Evolutionary conservation across 2,113 vertebrate genomes (phyloP), one percentile per base, ranked within the genome.

Genomic region (Athene noctua): DNA sequence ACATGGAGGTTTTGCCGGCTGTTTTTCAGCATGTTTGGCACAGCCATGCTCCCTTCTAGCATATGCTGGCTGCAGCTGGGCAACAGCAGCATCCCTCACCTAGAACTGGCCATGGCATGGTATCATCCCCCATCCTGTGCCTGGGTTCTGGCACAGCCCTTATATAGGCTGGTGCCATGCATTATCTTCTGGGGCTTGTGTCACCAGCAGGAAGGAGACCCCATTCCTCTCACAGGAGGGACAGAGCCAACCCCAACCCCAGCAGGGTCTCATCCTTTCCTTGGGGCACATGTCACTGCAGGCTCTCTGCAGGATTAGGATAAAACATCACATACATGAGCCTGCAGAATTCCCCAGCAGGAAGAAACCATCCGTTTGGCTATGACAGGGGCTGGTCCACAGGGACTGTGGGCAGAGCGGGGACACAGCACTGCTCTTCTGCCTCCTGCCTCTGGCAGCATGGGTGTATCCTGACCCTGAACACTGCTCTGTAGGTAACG

Each of bases 1-100:
- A 6, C 25, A 42, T 18, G 11, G 13, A 47, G 21, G 9, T 34
- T n/a, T 6, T 55, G 11, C 29, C 58, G 0, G 0, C 23, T 42
- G 25, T 0, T 58, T 84, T 73, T 86, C 2, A 2, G 29, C 2
- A 1, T 2, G 10, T 55, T 52, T 71, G 51, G 17, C 7, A 14
- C 49, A 78, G 22, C 21, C 18, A 3, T 0, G 0, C n/a, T 52
- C 18, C 44, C 40, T 59, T 23, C 68, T 91, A 25, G 30, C 11
- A 0, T 42, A 22, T 3, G 1, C 16, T 47, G 25, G 8, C n/a
- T 42, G 29, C 4, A 5, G 22, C 5, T 1, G 0, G 22, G 47
- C 27, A 89, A 57, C 52, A 79, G 46, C n/a, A 40, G 26, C 55
- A 44, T 75, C 49, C 40, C 6, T 79, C 23, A 21, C 6, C 26